Evolutionary conservation across 2,113 vertebrate species (phyloP).

Genomic region (Anguilla rostrata): DNA sequence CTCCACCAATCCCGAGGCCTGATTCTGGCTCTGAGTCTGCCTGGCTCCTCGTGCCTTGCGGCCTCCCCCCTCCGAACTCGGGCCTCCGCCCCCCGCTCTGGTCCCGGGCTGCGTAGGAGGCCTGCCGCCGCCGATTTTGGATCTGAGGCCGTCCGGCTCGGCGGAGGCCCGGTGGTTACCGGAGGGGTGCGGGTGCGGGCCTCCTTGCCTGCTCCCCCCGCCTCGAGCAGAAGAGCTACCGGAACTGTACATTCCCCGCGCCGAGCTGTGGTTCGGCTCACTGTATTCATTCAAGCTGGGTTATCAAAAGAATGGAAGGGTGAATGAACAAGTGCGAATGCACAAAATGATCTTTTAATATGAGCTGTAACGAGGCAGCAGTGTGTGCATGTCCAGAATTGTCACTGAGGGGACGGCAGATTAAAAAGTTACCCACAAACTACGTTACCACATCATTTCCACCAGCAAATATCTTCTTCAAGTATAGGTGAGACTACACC

Average conservation of each 20-base stretch:
- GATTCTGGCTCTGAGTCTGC: conserved; percentile 46
- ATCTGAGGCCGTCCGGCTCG: conserved; percentile 75
- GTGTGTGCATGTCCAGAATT: no score
- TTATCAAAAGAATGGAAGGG: not conserved
- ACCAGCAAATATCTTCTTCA: no score
- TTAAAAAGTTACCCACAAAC: no score
- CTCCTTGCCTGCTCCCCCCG: conserved; percentile 73
- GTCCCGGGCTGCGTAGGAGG: conserved; percentile 73
- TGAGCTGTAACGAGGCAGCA: no score
- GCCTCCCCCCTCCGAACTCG: conserved; percentile 68
- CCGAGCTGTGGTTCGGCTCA: conserved; percentile 76
- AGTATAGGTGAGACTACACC: no score
- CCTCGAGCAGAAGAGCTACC: conserved; percentile 70
- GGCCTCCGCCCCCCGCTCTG: conserved; percentile 45
- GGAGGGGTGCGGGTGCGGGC: conserved; percentile 62
- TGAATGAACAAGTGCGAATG: not conserved
- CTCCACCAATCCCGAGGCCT: conserved; percentile 58
- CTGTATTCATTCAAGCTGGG: conserved; percentile 79
- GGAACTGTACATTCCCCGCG: conserved; percentile 77
- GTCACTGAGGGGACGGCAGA: no score
- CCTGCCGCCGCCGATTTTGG: conserved; percentile 73
- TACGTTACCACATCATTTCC: no score
- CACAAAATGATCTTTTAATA: no score
- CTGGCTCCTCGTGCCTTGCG: conserved; percentile 72
- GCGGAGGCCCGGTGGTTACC: conserved; percentile 62